Conservation (phyloP, 2,797 vertebrate genomes). For the Coracias cyanogaster region DNA sequence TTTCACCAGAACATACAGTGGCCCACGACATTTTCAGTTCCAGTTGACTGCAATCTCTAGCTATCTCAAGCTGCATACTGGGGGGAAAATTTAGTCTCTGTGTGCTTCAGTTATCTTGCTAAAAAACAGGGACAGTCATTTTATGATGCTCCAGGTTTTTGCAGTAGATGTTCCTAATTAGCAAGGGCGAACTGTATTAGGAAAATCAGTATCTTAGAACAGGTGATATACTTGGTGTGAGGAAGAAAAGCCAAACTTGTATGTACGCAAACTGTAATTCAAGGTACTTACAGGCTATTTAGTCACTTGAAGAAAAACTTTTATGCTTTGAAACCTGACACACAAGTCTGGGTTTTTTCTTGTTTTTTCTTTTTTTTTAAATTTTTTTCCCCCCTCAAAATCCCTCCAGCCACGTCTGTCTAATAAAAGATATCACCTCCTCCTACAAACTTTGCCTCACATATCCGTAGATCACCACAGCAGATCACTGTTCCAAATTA, state of each 20-base stretch:
- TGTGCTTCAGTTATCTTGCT: not conserved
- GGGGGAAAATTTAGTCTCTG: rapidly evolving
- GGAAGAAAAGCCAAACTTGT: not conserved
- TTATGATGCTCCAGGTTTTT: not conserved
- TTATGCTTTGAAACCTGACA: slow-evolving; percentile 31
- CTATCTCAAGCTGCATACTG: not conserved
- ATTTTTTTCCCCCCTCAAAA: not conserved
- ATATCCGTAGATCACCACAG: slow-evolving; percentile 9
- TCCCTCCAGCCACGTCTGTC: not conserved
- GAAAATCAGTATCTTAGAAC: not conserved
- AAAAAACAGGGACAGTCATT: not conserved
- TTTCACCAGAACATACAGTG: not conserved
- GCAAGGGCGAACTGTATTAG: not conserved
- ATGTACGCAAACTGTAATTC: not conserved
- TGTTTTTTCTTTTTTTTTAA: too few species aligned
- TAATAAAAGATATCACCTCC: slow-evolving; percentile 29
- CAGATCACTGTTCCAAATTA: slow-evolving; percentile 34
- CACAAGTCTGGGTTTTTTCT: not conserved
- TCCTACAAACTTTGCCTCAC: not conserved
- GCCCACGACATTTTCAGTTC: not conserved
- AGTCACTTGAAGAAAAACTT: slow-evolving; percentile 19
- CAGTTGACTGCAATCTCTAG: not conserved
- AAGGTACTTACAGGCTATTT: not conserved
- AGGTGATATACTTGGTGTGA: not conserved
- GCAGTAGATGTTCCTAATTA: not conserved